phyloP scores from a whole-genome alignment of 2,113 vertebrate species.

The Xerus inauris region DNA sequence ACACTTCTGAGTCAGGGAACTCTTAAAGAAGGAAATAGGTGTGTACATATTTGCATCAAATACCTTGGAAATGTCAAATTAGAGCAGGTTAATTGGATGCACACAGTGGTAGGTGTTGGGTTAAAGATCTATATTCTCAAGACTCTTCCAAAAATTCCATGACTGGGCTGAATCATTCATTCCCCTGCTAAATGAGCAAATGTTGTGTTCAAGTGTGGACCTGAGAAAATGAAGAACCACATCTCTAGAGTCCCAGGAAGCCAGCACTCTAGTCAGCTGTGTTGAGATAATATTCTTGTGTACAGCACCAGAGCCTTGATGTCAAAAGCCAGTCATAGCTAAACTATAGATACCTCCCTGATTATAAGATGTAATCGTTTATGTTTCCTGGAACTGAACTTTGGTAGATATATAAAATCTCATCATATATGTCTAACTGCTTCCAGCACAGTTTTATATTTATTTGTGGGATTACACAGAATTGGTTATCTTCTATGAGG shows the following conservation, averaged over 20 bases:
- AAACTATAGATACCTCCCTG: neutral
- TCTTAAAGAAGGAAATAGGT: neutral
- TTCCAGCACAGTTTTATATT: neutral
- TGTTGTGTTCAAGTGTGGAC: neutral
- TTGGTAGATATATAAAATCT: neutral
- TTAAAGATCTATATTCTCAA: neutral
- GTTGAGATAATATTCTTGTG: neutral
- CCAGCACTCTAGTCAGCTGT: neutral
- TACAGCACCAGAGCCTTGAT: neutral
- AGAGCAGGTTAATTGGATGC: neutral
- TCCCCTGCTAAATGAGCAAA: neutral
- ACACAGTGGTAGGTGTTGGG: neutral
- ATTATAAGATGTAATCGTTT: neutral
- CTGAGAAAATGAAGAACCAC: neutral
- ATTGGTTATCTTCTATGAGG: neutral
- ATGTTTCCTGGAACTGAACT: neutral
- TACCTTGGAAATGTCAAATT: neutral
- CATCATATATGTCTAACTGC: neutral
- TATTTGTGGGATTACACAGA: too few relatives aligned
- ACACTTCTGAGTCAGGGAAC: neutral
- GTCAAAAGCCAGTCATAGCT: neutral
- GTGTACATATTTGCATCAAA: neutral
- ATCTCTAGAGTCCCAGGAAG: neutral
- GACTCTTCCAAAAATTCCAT: neutral
- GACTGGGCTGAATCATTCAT: neutral